Conservation (phyloP, 2,113 vertebrate genomes). For the Sander vitreus region DNA sequence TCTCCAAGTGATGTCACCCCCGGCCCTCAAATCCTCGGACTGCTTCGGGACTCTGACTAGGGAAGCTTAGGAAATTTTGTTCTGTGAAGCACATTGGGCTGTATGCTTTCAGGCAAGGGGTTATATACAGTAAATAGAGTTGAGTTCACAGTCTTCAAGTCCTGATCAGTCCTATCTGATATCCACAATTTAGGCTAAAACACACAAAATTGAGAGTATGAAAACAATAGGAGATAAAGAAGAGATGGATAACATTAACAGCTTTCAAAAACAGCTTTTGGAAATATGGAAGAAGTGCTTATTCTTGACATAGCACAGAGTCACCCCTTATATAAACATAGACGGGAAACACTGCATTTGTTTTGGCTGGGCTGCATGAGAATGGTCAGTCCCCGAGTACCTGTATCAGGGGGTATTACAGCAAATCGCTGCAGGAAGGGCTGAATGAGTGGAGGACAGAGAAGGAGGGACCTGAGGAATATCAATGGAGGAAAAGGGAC, state of each 20-base stretch:
- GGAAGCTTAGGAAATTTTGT: too few species aligned
- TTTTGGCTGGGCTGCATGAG: conserved; percentile 64
- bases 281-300: conserved; percentile 34
- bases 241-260: conserved; percentile 24
- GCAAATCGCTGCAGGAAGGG: conserved; percentile 14
- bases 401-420: conserved; percentile 42
- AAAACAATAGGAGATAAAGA: conserved; percentile 4
- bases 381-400: conserved; percentile 53
- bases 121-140: too few species aligned
- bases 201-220: conserved; percentile 2
- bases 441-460: conserved; percentile 25
- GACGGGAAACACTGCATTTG: conserved; percentile 72
- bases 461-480: conserved; percentile 29
- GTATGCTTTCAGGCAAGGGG: too few species aligned
- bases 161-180: background rate
- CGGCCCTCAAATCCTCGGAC: too few species aligned
- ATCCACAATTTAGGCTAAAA: conserved; percentile 9
- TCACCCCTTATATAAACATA: conserved; percentile 58
- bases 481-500: conserved; percentile 44
- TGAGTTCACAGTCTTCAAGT: background rate
- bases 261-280: conserved; percentile 59
- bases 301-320: conserved; percentile 56
- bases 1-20: too few species aligned
- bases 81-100: too few species aligned
- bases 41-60: too few species aligned